Conservation (phyloP, 2,888 invertebrate genomes). For the Gerris lacustris region DNA sequence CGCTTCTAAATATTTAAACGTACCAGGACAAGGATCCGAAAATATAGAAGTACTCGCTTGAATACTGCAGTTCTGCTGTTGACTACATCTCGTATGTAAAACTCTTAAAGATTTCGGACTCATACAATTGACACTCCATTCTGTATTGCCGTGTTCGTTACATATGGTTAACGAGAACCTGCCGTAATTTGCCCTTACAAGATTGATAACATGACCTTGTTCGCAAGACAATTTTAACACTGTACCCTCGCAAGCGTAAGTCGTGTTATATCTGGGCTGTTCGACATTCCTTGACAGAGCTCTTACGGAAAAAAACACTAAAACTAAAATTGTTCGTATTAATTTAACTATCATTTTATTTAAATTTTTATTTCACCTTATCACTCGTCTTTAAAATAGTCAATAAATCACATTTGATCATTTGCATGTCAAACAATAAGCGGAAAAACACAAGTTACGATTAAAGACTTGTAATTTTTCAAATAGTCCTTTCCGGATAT, state of each 20-base stretch:
- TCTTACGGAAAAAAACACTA: neutral
- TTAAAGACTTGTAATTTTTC: too few relatives aligned
- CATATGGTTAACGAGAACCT: slow-evolving; percentile 90
- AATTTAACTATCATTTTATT: neutral
- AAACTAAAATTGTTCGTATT: neutral
- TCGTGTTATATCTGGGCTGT: slow-evolving; percentile 71
- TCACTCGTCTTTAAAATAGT: too few relatives aligned
- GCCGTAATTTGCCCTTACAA: slow-evolving; percentile 89
- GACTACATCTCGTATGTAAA: slow-evolving; percentile 80
- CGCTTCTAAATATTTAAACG: slow-evolving; percentile 83
- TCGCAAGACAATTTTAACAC: slow-evolving; percentile 77
- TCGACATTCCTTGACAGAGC: slow-evolving; percentile 40
- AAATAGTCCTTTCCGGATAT: too few relatives aligned
- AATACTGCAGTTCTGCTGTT: slow-evolving; percentile 83
- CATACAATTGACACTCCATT: slow-evolving; percentile 94
- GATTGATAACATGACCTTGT: slow-evolving; percentile 76
- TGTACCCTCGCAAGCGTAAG: slow-evolving; percentile 89
- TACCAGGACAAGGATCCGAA: slow-evolving; percentile 83
- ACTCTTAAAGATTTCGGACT: slow-evolving; percentile 77
- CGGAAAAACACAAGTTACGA: too few relatives aligned
- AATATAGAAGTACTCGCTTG: slow-evolving; percentile 77
- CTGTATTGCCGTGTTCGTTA: slow-evolving; percentile 90
- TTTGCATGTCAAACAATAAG: too few relatives aligned
- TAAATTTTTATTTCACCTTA: too few relatives aligned
- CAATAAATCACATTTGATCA: too few relatives aligned